Percentiles rank a stretch among this genome's conserved stretches.
These are phyloP conservation scores for Malacoraja senta DNA, from an alignment of 2,797 vertebrate genomes.

Conservation along the genomic window DNA sequence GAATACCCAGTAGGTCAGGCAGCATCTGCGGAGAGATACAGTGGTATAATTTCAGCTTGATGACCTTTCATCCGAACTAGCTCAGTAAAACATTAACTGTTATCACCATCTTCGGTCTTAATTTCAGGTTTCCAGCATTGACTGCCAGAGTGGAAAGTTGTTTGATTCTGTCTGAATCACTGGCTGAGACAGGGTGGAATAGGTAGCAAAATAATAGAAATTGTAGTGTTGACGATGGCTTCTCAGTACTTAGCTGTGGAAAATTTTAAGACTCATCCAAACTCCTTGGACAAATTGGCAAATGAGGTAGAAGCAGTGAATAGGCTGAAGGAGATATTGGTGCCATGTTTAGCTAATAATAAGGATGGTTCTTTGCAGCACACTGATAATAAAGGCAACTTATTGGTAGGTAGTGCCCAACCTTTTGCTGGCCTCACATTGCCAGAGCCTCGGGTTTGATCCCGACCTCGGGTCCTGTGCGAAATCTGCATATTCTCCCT, in stretches of 20 bases:
- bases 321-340: not conserved
- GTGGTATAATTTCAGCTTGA: too few species aligned
- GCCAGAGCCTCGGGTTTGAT: too few species aligned
- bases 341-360: not conserved
- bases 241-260: not conserved
- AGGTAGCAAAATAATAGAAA: not conserved
- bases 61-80: too few species aligned
- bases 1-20: too few species aligned
- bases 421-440: too few species aligned
- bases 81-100: too few species aligned
- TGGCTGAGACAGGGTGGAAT: not conserved
- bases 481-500: too few species aligned
- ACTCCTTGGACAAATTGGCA: not conserved
- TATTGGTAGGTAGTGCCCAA: too few species aligned
- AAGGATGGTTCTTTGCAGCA: not conserved
- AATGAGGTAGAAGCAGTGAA: not conserved
- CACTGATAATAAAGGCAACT: not conserved
- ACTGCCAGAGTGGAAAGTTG: not conserved
- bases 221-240: not conserved
- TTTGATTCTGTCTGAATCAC: not conserved
- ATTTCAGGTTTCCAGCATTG: too few species aligned
- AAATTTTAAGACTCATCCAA: not conserved
- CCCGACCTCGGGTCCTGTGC: too few species aligned
- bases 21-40: too few species aligned
- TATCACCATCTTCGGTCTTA: too few species aligned